A percentile compares a stretch with the other conserved stretches of the same genome.
Conservation (phyloP, 2,888 invertebrate species). For the Andrena haemorrhoa region DNA sequence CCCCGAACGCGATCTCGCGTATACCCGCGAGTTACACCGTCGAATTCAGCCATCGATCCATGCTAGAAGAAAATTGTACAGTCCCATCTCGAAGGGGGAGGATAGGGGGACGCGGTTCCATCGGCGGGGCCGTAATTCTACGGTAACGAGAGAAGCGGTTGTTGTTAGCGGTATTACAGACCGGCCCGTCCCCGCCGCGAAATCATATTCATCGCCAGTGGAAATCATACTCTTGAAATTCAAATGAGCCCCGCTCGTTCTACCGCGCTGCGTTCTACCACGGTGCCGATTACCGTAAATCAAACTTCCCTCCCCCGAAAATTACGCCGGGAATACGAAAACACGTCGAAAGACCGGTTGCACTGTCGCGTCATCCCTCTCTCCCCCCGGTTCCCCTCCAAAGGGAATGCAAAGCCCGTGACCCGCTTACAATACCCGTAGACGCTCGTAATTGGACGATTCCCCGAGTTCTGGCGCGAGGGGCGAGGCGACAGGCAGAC, state of each 20-base stretch:
- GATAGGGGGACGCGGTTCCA: background rate
- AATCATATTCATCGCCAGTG: conserved; percentile 52
- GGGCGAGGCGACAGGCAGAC: conserved; percentile 44
- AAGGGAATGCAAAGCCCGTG: conserved; percentile 35
- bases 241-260: conserved; percentile 41
- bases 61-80: conserved; percentile 25
- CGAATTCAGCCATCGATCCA: conserved; percentile 26
- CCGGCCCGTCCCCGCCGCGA: conserved; percentile 16
- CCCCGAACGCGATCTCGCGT: too few species aligned
- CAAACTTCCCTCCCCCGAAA: conserved; percentile 32
- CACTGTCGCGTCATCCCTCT: conserved; percentile 8
- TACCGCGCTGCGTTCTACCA: conserved; percentile 19
- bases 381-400: background rate
- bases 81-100: conserved; percentile 9
- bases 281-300: conserved; percentile 45
- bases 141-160: conserved; percentile 45
- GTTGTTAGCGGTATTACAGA: conserved; percentile 38
- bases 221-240: conserved; percentile 46
- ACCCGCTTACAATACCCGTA: conserved; percentile 48
- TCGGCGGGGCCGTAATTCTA: conserved; percentile 35
- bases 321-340: conserved; percentile 9
- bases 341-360: background rate
- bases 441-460: conserved; percentile 65
- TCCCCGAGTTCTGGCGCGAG: too few species aligned
- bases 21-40: background rate